These are phyloP conservation scores for Mythimna albipuncta DNA, from an alignment of 2,888 invertebrate species.

Conservation along the genomic window DNA sequence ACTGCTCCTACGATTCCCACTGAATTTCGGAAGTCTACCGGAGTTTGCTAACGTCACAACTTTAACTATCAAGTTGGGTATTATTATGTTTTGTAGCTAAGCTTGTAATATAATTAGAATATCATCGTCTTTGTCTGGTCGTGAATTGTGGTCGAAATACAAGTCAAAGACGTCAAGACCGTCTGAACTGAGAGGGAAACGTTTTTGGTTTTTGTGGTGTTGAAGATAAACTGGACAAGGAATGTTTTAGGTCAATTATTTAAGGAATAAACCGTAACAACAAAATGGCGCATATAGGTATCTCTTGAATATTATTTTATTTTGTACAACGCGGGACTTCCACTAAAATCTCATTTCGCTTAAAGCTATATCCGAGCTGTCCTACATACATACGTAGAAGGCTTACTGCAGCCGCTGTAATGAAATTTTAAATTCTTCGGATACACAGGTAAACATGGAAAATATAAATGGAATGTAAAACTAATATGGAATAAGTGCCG, in stretches of 20 bases:
- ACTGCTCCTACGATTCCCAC: conserved; percentile 60
- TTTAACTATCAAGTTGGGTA: conserved; percentile 40
- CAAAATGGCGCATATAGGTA: not conserved
- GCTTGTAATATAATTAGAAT: conserved; percentile 20
- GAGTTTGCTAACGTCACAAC: conserved; percentile 32
- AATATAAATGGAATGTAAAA: conserved; percentile 48
- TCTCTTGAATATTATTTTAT: conserved; percentile 19
- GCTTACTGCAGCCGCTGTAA: conserved; percentile 39
- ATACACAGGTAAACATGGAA: conserved; percentile 41
- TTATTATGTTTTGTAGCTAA: conserved; percentile 39
- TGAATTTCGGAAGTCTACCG: conserved; percentile 51
- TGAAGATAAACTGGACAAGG: too few species aligned
- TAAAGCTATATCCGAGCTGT: conserved; percentile 36
- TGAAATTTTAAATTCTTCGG: conserved; percentile 52
- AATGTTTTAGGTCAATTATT: not conserved
- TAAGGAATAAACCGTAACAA: not conserved
- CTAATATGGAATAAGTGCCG: conserved; percentile 49
- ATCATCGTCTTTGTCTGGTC: conserved; percentile 12
- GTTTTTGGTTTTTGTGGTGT: not conserved
- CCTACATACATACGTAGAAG: conserved; percentile 9
- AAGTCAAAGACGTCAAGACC: not conserved
- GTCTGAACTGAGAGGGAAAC: not conserved
- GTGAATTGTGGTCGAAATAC: conserved; percentile 31
- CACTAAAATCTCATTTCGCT: conserved; percentile 46
- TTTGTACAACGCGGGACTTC: conserved; percentile 12